phyloP scores from a whole-genome alignment of 1,140 invertebrate species.

The Leptoteleia sp. region DNA sequence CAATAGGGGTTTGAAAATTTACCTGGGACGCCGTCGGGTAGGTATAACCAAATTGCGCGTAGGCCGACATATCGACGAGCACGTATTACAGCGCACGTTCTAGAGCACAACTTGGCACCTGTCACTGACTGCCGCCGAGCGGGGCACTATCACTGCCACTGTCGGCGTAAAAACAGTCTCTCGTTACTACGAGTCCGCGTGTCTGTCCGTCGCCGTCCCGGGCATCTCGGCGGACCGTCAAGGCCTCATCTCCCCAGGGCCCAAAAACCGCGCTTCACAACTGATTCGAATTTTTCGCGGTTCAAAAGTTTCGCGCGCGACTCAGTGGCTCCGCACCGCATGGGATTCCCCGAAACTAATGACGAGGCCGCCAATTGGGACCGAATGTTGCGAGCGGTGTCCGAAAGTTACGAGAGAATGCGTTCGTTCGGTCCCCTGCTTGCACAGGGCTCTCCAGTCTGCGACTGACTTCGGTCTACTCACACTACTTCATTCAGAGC shows the following conservation, averaged over 20 bases:
- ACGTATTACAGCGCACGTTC: slow-evolving; percentile 25
- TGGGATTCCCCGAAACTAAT: slow-evolving; percentile 30
- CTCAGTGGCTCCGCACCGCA: slow-evolving; percentile 33
- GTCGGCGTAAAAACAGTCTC: slow-evolving; percentile 45
- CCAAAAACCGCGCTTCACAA: not conserved
- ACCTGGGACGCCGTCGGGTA: slow-evolving; percentile 91
- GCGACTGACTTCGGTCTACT: slow-evolving; percentile 80
- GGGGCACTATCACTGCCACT: slow-evolving; percentile 66
- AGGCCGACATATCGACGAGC: slow-evolving; percentile 85
- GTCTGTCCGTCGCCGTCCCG: slow-evolving; percentile 42
- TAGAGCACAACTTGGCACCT: slow-evolving; percentile 69
- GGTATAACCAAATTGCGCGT: slow-evolving; percentile 91
- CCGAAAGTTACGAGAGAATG: slow-evolving; percentile 64
- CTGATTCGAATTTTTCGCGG: not conserved
- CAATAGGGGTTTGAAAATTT: slow-evolving; percentile 66
- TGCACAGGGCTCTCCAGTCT: slow-evolving; percentile 81
- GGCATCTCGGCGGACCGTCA: slow-evolving; percentile 51
- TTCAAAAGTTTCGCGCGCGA: slow-evolving; percentile 34
- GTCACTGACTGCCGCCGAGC: slow-evolving; percentile 64
- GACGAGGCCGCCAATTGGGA: slow-evolving; percentile 32
- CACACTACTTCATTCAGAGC: slow-evolving; percentile 79
- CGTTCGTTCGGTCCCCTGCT: slow-evolving; percentile 79
- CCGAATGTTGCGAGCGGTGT: slow-evolving; percentile 64
- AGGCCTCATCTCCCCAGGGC: slow-evolving; percentile 42
- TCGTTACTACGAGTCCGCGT: slow-evolving; percentile 54